Percentiles rank a stretch among this genome's conserved stretches.
These are phyloP conservation scores for Leucophenga maculata DNA, from an alignment of 2,888 invertebrate species.

Conservation along the genomic window DNA sequence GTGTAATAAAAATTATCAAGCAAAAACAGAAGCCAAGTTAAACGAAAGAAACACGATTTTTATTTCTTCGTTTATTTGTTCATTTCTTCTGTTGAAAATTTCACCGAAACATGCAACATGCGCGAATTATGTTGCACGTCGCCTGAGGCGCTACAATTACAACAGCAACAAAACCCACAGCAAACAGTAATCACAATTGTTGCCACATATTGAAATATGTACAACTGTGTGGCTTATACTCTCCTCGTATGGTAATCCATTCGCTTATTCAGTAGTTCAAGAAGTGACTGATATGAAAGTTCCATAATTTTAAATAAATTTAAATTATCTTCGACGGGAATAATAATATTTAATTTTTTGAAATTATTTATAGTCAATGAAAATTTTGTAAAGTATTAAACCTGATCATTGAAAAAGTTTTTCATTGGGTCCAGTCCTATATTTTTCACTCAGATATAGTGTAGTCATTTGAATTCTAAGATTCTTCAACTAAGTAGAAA, in stretches of 20 bases:
- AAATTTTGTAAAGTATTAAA: no score
- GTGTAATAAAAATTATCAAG: background rate
- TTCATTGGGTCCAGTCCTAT: no score
- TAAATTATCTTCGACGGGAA: no score
- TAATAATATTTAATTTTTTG: no score
- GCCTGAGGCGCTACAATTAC: conserved; percentile 5
- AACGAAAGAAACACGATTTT: conserved; percentile 19
- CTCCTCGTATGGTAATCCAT: background rate
- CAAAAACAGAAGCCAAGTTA: background rate
- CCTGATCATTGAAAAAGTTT: no score
- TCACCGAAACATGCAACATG: conserved; percentile 22
- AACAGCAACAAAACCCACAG: conserved; percentile 7
- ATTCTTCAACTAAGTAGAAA: no score
- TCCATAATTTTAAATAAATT: no score
- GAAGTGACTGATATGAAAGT: no score
- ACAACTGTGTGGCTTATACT: conserved; percentile 1
- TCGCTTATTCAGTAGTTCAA: no score
- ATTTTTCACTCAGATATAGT: no score
- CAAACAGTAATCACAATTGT: conserved; percentile 11
- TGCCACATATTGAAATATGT: conserved; percentile 15
- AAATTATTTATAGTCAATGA: no score
- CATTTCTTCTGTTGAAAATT: conserved; percentile 6
- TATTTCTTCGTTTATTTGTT: conserved; percentile 7
- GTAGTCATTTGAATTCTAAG: no score
- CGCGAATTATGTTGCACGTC: conserved; percentile 6